Base-by-base conservation (phyloP, 2,113 vertebrate genomes). In the Xyrauchen texanus region DNA sequence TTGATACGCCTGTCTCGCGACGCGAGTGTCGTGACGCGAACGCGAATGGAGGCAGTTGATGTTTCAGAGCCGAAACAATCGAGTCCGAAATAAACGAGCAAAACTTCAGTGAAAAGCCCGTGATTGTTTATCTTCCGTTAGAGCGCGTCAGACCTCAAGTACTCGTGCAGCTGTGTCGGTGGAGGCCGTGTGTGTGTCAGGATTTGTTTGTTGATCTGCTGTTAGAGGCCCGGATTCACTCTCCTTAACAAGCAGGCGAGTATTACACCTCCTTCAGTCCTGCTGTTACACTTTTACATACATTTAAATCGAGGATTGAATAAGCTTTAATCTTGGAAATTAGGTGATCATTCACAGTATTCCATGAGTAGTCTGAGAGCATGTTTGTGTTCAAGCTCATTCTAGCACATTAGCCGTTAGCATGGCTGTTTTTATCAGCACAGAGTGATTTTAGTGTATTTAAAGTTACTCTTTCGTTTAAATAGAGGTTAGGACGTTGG, bases 31-130 rank as follows among this genome's bases (percentile, higher is more conserved):
- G 57, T 21, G 68, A 63, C 65, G 74, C 46, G 89, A 90, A 84
- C 79, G 84, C 90, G 82, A 90, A 93, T 93, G 90, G 90, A 92
- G 88, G 88, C 85, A 85, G 88, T 89, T 86, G 84, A 88, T 85
- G 80, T 80, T 81, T 68, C 73, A 85, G 83, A 87, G 80, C 84
- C 84, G 86, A 93, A 86, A 92, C 92, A 89, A 91, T 91, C 86
- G 90, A 86, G 79, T 79, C n/a, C 49, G 68, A 83, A 84, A 88
- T 86, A 84, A 64, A 34, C 10, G 52, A 47, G 77, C 83, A 87
- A 76, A 46, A 57, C 12, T 21, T 55, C 15, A 64, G 0, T 53
- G 21, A 34, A 63, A 15, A 9, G 45, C 11, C 34, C 11, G 5
- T 4, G 12, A 57, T 3, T 44, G 4, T 3, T 15, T 3, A 9